Evolutionary conservation across 2,113 vertebrate species (phyloP).

Genomic region (Hucho hucho): DNA sequence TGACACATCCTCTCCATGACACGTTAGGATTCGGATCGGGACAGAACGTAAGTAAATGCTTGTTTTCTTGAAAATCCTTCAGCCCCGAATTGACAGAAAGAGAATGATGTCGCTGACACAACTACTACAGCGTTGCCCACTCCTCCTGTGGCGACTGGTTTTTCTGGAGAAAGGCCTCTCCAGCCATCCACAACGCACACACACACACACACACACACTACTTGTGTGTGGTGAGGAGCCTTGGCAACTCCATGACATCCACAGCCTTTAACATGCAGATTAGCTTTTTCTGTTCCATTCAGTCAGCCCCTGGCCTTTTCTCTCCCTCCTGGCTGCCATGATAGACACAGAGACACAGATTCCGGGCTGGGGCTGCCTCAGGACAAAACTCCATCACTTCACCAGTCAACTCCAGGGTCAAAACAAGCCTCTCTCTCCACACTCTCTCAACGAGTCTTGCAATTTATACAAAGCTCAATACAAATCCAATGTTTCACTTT

Average conservation of each 20-base stretch:
- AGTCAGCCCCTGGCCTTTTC: constrained; percentile 2
- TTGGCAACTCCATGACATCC: constrained; percentile 52
- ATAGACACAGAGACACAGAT: not conserved
- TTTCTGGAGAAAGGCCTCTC: constrained; percentile 18
- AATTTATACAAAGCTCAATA: not conserved
- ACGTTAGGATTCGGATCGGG: not conserved
- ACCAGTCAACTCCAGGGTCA: not conserved
- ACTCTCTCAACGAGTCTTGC: not conserved
- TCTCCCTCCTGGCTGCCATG: not conserved
- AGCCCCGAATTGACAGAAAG: not conserved
- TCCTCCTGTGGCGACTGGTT: not conserved
- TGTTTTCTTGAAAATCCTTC: not conserved
- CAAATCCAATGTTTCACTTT: not conserved
- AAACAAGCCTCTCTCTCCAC: not conserved
- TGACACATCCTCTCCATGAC: not conserved
- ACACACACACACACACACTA: not conserved
- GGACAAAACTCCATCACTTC: constrained; percentile 3
- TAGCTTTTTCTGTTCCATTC: constrained; percentile 36
- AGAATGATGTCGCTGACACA: not conserved
- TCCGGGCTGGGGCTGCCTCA: not conserved
- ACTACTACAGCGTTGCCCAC: not conserved
- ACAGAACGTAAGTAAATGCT: not conserved
- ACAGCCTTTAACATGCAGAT: constrained; percentile 58
- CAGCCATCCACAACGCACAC: not conserved
- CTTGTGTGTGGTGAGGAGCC: constrained; percentile 17